Conservation (phyloP, 1,140 invertebrate species). For the Hycleus cichorii region DNA sequence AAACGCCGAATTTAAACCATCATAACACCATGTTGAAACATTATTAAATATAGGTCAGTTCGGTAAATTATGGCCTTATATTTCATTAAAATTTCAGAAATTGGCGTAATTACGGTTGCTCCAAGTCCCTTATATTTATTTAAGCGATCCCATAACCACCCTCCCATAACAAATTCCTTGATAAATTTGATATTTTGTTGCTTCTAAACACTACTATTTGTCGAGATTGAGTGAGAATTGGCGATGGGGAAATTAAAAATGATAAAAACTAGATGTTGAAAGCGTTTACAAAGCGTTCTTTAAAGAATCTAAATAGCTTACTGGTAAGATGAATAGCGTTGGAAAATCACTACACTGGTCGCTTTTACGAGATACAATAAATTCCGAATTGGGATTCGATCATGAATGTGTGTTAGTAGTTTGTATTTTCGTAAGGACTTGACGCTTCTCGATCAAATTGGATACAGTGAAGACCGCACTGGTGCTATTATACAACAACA, state of each 20-base stretch:
- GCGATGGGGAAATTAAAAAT: constrained; percentile 18
- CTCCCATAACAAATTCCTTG: neutral
- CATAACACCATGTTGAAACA: too few species aligned
- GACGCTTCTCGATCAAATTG: constrained; percentile 2
- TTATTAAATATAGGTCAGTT: too few species aligned
- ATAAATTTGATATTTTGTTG: too few species aligned
- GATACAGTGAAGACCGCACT: constrained; percentile 2
- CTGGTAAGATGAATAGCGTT: constrained; percentile 20
- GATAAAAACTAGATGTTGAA: constrained; percentile 16
- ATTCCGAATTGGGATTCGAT: constrained; percentile 18
- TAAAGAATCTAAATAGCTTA: constrained; percentile 22
- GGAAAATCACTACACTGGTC: constrained; percentile 29
- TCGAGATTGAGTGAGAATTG: constrained; percentile 14
- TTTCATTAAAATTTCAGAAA: too few species aligned
- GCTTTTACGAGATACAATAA: constrained; percentile 24
- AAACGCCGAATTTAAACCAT: too few species aligned
- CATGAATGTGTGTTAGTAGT: constrained; percentile 7
- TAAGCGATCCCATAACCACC: neutral
- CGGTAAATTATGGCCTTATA: too few species aligned
- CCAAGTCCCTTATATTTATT: too few species aligned
- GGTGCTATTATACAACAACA: neutral
- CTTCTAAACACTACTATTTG: neutral
- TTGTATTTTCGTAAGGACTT: neutral
- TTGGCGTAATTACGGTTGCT: constrained; percentile 5
- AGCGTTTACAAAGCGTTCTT: neutral